Conservation (phyloP, 2,113 vertebrate genomes). For the Corythaixoides concolor region DNA sequence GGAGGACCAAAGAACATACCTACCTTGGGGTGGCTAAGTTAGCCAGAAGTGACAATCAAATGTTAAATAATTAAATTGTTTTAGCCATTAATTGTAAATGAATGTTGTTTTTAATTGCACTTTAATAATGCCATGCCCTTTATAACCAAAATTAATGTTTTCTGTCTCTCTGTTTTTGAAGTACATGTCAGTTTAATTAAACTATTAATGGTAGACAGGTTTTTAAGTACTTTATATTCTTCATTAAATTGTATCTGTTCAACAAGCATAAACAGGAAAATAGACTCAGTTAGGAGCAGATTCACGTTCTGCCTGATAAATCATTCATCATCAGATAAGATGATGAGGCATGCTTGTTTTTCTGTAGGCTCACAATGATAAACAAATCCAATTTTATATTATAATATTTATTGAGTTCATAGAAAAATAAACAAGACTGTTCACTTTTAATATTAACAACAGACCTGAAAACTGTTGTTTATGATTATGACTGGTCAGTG, state of each 20-base stretch:
- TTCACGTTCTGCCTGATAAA: constrained; percentile 70
- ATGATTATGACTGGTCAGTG: constrained; percentile 16
- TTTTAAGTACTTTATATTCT: constrained; percentile 80
- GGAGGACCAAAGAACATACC: background rate
- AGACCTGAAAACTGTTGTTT: background rate
- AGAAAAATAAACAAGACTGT: constrained; percentile 60
- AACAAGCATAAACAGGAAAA: constrained; percentile 77
- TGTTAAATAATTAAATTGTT: constrained; percentile 78
- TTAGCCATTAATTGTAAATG: constrained; percentile 76
- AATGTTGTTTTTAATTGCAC: constrained; percentile 80
- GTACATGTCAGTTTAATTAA: constrained; percentile 82
- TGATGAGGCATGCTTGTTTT: constrained; percentile 49
- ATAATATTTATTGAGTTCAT: constrained; percentile 52
- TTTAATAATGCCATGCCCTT: constrained; percentile 85
- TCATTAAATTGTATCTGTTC: constrained; percentile 79
- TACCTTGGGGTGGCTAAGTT: constrained; percentile 57
- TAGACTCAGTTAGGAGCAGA: constrained; percentile 61
- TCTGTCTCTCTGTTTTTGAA: constrained; percentile 78
- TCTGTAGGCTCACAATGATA: constrained; percentile 45
- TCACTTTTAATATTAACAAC: constrained; percentile 21
- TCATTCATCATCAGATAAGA: constrained; percentile 71
- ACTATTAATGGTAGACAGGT: constrained; percentile 80
- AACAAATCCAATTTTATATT: constrained; percentile 65
- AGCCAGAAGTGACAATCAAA: constrained; percentile 72
- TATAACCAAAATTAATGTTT: constrained; percentile 81